Evolutionary conservation across 2,797 vertebrate genomes (phyloP), one percentile per base, ranked within the genome.

Genomic region (Nannoperca obscura): DNA sequence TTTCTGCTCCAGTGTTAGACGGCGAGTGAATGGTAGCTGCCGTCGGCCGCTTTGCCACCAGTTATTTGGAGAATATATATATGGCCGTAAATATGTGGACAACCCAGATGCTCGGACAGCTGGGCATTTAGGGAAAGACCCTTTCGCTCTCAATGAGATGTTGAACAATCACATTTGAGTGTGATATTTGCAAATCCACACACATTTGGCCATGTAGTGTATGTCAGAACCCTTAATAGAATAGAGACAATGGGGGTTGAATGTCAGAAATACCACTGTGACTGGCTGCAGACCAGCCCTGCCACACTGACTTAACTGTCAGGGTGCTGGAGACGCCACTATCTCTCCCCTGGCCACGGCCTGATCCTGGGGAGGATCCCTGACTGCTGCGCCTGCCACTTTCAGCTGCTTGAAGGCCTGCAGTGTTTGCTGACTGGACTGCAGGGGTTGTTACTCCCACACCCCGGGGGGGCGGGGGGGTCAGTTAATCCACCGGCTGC

Each of bases 241-340:
- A 32, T 17, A 40, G 42, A 69, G 53, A 52, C 47, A 70, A 50
- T 17, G 5, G 15, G 55, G 46, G 63, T 38, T 77, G 73, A 44
- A 67, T 44, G 65, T 85, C 74, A 55, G 76, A 71, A 62, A 44
- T 66, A 62, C 93, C 89, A 88, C 40, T 61, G 27, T 79, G 79
- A 74, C 72, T 67, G 86, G 78, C 81, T 74, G 59, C 89, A 84
- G 89, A 80, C 84, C 68, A 70, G 22, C 40, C 68, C 86, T 67
- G 66, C 76, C 80, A 54, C 22, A 70, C 84, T 60, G 84, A 78
- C 85, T 85, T 85, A 84, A 74, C 70, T 71, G 85, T 85, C 84
- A 46, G 87, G 91, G 82, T 87, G 90, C 88, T 86, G 93, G 93
- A 94, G 93, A 94, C 92, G 85, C 78, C 71, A 13, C 90, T 95